phyloP scores from a whole-genome alignment of 1,140 invertebrate genomes.

The Macrocentrus cingulum region DNA sequence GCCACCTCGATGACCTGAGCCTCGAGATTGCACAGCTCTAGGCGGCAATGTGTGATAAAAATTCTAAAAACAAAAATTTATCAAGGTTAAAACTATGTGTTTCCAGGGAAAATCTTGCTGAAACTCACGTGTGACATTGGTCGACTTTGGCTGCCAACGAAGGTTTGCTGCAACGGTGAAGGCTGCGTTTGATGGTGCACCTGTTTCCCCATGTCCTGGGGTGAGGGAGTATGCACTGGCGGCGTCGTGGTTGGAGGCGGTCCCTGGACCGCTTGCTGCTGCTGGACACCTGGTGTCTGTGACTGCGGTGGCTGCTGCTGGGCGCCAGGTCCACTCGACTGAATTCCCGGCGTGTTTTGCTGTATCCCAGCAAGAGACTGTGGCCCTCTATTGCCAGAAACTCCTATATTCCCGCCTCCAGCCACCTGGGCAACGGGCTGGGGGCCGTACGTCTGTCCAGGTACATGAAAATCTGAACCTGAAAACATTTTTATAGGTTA shows the following conservation, averaged over 20 bases:
- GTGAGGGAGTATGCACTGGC: conserved; percentile 44
- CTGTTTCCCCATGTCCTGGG: conserved; percentile 55
- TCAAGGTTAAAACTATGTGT: neutral
- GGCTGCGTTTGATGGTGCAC: conserved; percentile 46
- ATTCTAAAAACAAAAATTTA: conserved; percentile 8
- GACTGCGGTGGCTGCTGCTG: conserved; percentile 45
- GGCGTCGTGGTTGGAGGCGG: conserved; percentile 47
- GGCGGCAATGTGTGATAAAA: conserved; percentile 41
- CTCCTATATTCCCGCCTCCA: conserved; percentile 50
- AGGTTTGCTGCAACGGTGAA: conserved; percentile 39
- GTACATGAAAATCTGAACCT: conserved; percentile 57
- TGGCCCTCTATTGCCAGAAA: conserved; percentile 52
- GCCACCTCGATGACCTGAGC: conserved; percentile 43
- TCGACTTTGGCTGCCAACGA: conserved; percentile 40
- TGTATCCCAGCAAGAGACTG: conserved; percentile 48
- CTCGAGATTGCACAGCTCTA: conserved; percentile 45
- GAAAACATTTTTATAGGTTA: conserved; percentile 26
- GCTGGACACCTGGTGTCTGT: conserved; percentile 44
- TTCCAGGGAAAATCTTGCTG: neutral
- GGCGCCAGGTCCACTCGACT: conserved; percentile 42
- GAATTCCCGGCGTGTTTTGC: conserved; percentile 45
- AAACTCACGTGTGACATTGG: conserved; percentile 37
- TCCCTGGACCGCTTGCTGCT: conserved; percentile 46
- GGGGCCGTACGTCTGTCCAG: conserved; percentile 53
- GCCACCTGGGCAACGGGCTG: conserved; percentile 55